These are phyloP conservation scores for Meiosimyza platycephala DNA, from an alignment of 2,888 invertebrate species.

Conservation along the genomic window DNA sequence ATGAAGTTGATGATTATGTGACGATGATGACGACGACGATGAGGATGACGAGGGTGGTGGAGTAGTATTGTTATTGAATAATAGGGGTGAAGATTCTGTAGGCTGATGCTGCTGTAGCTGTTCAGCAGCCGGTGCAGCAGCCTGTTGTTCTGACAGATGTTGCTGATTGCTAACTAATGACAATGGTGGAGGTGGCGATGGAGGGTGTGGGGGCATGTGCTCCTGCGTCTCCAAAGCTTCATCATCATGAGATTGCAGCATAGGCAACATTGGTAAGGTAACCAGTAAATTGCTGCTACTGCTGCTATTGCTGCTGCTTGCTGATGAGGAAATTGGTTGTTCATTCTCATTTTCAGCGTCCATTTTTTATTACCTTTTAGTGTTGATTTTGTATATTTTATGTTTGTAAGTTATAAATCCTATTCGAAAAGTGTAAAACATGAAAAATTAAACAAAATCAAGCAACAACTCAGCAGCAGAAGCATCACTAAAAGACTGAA, in stretches of 20 bases:
- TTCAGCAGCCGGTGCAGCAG: conserved; percentile 18
- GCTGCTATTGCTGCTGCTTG: conserved; percentile 56
- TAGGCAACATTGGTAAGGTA: conserved; percentile 50
- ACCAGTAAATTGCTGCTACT: conserved; percentile 52
- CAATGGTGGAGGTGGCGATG: conserved; percentile 30
- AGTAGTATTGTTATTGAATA: conserved; percentile 46
- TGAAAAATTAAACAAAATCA: neutral
- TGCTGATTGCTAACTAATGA: conserved; percentile 26
- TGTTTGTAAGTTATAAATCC: too few relatives aligned
- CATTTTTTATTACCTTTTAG: conserved; percentile 35
- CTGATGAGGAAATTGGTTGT: conserved; percentile 51
- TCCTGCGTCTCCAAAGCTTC: conserved; percentile 33
- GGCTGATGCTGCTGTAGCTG: conserved; percentile 41
- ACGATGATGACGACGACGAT: conserved; percentile 43
- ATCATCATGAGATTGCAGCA: conserved; percentile 47
- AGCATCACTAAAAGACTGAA: neutral
- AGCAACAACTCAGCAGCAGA: neutral
- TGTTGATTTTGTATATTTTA: too few relatives aligned
- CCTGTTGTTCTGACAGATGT: conserved; percentile 20
- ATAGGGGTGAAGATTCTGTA: conserved; percentile 43
- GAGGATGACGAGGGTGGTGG: conserved; percentile 45
- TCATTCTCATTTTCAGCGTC: conserved; percentile 56
- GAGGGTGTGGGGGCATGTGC: conserved; percentile 24
- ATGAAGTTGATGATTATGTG: conserved; percentile 44
- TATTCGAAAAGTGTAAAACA: neutral